These are phyloP conservation scores for Euphydryas editha DNA, from an alignment of 2,888 invertebrate genomes.

Conservation along the genomic window DNA sequence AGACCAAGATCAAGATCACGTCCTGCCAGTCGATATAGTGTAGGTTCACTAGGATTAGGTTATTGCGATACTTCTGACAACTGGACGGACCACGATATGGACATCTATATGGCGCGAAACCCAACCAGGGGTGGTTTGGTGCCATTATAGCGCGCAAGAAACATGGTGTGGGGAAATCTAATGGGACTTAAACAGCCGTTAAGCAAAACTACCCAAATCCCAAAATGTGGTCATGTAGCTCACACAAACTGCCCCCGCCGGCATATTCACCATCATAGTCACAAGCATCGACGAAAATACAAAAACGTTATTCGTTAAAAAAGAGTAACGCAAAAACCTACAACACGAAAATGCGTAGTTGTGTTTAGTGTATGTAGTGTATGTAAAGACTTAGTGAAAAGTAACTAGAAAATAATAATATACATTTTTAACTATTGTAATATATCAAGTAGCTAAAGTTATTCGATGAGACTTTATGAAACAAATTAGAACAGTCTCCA, in stretches of 20 bases:
- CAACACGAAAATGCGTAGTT: conserved; percentile 39
- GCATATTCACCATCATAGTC: conserved; percentile 40
- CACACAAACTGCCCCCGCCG: conserved; percentile 46
- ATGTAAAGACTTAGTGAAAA: conserved; percentile 17
- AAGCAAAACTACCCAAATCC: conserved; percentile 50
- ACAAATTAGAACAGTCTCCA: not conserved
- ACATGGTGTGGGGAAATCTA: conserved; percentile 54
- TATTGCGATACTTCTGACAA: conserved; percentile 95
- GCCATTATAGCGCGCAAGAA: conserved; percentile 86
- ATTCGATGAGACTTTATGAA: too few species aligned
- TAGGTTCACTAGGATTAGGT: conserved; percentile 92
- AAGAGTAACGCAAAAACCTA: not conserved
- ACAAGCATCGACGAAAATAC: conserved; percentile 36
- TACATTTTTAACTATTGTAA: too few species aligned
- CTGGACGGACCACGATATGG: conserved; percentile 98
- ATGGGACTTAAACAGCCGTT: conserved; percentile 54
- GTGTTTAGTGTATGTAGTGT: too few species aligned
- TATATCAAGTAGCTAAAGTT: too few species aligned
- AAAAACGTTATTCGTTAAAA: conserved; percentile 14
- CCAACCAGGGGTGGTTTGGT: conserved; percentile 93
- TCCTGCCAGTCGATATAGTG: conserved; percentile 90
- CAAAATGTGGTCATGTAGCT: conserved; percentile 58
- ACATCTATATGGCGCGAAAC: conserved; percentile 96
- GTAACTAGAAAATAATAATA: not conserved
- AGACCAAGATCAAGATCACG: conserved; percentile 92